phyloP scores from a whole-genome alignment of 2,888 invertebrate species.

The Iselma pallidipennis region DNA sequence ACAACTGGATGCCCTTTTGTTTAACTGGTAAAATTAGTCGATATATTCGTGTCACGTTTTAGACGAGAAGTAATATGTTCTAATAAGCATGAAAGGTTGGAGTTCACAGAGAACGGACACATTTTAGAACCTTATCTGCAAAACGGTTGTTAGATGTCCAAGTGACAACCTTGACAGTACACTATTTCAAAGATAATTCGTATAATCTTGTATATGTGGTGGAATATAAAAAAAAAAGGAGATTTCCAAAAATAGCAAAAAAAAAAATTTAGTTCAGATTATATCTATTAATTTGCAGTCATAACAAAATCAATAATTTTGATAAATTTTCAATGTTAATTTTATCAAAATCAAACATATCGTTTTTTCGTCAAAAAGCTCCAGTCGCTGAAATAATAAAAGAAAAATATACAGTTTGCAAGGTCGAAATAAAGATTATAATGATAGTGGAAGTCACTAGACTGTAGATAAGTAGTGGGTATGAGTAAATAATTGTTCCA shows the following conservation, averaged over 20 bases:
- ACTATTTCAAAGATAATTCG: constrained; percentile 13
- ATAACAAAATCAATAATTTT: neutral
- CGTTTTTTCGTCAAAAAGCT: neutral
- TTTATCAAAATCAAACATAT: no score
- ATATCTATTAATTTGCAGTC: neutral
- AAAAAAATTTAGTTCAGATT: neutral
- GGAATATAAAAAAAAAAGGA: neutral
- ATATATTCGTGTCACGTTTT: constrained; percentile 29
- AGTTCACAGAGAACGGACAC: constrained; percentile 27
- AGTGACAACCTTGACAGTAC: constrained; percentile 17
- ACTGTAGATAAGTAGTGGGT: neutral
- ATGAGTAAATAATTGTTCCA: neutral
- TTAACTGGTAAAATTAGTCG: constrained; percentile 10
- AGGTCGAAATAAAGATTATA: neutral
- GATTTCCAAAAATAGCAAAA: neutral
- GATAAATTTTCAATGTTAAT: no score
- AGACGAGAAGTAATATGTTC: constrained; percentile 30
- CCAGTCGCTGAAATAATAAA: neutral
- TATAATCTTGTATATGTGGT: neutral
- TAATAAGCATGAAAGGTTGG: constrained; percentile 32
- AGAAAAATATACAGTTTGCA: no score
- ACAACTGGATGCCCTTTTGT: constrained; percentile 4
- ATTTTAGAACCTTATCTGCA: constrained; percentile 24
- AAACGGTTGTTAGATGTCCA: constrained; percentile 19
- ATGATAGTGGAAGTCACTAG: neutral